Conservation (phyloP, 1,140 invertebrate genomes). For the Sminthurinus signatus region DNA sequence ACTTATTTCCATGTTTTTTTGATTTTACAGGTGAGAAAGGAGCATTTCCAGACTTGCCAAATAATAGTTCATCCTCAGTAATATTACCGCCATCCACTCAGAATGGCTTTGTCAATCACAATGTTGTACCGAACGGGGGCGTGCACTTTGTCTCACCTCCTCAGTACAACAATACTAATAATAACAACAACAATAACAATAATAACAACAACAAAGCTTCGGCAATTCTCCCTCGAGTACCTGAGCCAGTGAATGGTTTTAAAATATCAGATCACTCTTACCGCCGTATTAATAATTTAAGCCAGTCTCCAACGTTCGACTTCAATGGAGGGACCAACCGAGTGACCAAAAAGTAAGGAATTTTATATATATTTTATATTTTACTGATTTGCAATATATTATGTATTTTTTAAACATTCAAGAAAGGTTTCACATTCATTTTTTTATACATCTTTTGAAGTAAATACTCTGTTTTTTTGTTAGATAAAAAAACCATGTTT, state of each 20-base stretch:
- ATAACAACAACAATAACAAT: too few species aligned
- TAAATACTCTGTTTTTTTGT: too few species aligned
- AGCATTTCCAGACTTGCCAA: slow-evolving; percentile 37
- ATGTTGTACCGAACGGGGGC: slow-evolving; percentile 28
- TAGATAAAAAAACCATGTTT: too few species aligned
- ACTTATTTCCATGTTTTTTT: too few species aligned
- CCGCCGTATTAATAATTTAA: slow-evolving; percentile 28
- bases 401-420: not conserved
- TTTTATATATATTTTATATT: not conserved
- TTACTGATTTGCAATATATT: not conserved
- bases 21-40: slow-evolving; percentile 38
- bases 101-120: slow-evolving; percentile 35
- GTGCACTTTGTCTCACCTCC: slow-evolving; percentile 32
- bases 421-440: not conserved
- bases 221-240: slow-evolving; percentile 35
- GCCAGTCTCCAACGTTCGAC: slow-evolving; percentile 36
- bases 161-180: too few species aligned
- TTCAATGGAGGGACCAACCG: slow-evolving; percentile 40
- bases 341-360: slow-evolving; percentile 32
- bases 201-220: slow-evolving; percentile 18
- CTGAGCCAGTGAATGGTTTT: slow-evolving; percentile 40
- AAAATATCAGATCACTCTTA: slow-evolving; percentile 40
- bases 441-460: too few species aligned
- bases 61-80: slow-evolving; percentile 28
- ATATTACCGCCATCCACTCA: slow-evolving; percentile 24